phyloP scores from a whole-genome alignment of 2,797 vertebrate genomes.

The Syngnathus rostellatus region DNA sequence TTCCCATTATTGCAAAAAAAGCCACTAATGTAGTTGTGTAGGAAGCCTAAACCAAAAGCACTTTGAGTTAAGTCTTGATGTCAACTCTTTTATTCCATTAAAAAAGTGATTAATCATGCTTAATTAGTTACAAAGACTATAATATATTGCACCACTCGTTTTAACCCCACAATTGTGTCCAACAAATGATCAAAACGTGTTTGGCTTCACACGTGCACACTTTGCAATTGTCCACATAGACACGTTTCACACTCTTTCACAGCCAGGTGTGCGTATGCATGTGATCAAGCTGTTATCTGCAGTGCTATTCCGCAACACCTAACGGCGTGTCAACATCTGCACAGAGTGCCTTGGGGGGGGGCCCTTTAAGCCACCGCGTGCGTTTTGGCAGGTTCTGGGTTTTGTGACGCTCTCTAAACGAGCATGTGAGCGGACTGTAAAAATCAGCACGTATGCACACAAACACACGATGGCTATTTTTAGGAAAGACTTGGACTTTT shows the following conservation, averaged over 20 bases:
- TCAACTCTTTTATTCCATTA: too few relatives aligned
- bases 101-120: too few relatives aligned
- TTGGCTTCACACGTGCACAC: constrained; percentile 13
- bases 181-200: constrained; percentile 7
- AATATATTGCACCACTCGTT: not conserved
- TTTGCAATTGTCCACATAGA: constrained; percentile 14
- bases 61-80: too few relatives aligned
- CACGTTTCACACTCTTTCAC: constrained; percentile 5
- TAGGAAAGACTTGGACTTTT: constrained; percentile 34
- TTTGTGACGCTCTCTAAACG: constrained; percentile 19
- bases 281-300: constrained; percentile 26
- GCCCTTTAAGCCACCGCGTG: constrained; percentile 15
- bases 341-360: constrained; percentile 3
- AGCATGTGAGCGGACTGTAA: constrained; percentile 22
- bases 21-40: too few relatives aligned
- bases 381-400: constrained; percentile 40
- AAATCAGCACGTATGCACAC: constrained; percentile 12
- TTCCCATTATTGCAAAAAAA: too few relatives aligned
- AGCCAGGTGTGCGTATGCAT: constrained; percentile 8
- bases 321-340: constrained; percentile 37
- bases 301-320: constrained; percentile 19
- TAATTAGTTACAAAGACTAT: not conserved
- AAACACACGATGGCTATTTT: constrained; percentile 43
- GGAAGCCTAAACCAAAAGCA: too few relatives aligned
- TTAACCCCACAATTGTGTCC: constrained; percentile 8